phyloP scores from a whole-genome alignment of 2,113 vertebrate species.

The Triplophysa rosa region DNA sequence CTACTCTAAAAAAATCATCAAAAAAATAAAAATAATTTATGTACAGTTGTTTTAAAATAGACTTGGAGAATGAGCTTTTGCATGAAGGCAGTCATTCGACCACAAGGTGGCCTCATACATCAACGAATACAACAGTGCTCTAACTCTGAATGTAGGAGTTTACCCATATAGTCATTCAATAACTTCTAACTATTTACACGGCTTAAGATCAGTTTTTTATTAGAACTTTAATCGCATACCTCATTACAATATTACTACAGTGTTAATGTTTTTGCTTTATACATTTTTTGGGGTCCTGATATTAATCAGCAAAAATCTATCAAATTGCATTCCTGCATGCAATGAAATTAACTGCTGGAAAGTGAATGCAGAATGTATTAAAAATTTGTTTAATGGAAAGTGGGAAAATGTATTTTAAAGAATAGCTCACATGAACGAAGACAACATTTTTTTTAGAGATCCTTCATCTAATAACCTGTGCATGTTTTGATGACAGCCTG shows the following conservation, averaged over 20 bases:
- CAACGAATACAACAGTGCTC: slow-evolving; percentile 45
- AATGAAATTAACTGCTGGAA: slow-evolving; percentile 80
- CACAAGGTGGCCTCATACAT: slow-evolving; percentile 68
- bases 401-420: too few relatives aligned
- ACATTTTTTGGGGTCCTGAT: neutral
- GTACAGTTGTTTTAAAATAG: neutral
- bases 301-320: slow-evolving; percentile 18
- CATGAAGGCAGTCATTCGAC: slow-evolving; percentile 35
- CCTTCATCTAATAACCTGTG: neutral
- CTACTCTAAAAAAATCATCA: too few relatives aligned
- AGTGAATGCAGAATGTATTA: slow-evolving; percentile 14
- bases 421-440: too few relatives aligned
- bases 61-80: neutral
- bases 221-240: slow-evolving; percentile 2
- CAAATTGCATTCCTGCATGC: slow-evolving; percentile 63
- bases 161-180: neutral
- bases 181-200: slow-evolving; percentile 20
- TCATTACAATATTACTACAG: slow-evolving; percentile 9
- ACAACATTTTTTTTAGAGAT: neutral
- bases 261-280: neutral
- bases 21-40: too few relatives aligned
- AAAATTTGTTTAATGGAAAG: neutral
- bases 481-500: neutral
- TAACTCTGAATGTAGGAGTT: neutral
- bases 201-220: neutral